phyloP scores from a whole-genome alignment of 1,140 invertebrate species.

The Drosophila grimshawi region DNA sequence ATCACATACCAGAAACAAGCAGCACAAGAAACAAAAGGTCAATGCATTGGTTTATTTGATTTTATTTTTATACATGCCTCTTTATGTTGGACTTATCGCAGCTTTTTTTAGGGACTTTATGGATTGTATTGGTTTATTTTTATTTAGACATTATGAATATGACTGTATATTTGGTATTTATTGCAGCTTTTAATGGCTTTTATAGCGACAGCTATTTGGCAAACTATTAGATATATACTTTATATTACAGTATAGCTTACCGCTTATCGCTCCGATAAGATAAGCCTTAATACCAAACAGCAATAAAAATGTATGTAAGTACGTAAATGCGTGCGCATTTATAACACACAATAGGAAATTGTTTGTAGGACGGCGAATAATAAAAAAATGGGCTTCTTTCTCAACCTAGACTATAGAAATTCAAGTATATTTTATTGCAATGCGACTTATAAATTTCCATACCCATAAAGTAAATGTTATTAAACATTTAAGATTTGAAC shows the following conservation, averaged over 20 bases:
- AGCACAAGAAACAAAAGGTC: background rate
- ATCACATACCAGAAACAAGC: background rate
- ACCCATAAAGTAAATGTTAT: too few species aligned
- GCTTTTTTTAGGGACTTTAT: too few species aligned
- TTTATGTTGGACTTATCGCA: background rate
- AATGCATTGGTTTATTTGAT: background rate
- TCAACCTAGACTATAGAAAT: background rate
- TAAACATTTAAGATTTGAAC: too few species aligned
- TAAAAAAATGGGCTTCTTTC: background rate
- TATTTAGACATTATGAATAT: too few species aligned
- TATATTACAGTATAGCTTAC: constrained; percentile 8
- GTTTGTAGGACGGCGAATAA: background rate
- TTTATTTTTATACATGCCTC: background rate
- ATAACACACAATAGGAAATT: background rate
- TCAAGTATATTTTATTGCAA: background rate
- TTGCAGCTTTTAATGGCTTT: background rate
- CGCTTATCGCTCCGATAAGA: constrained; percentile 10
- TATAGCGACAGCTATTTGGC: background rate
- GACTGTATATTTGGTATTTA: background rate
- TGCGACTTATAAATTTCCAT: too few species aligned
- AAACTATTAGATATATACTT: constrained; percentile 1
- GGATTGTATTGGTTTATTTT: too few species aligned
- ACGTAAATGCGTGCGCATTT: too few species aligned
- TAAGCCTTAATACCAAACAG: constrained; percentile 1
- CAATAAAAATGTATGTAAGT: background rate